Conservation (phyloP, 2,113 vertebrate genomes). For the Psilopogon haemacephalus region DNA sequence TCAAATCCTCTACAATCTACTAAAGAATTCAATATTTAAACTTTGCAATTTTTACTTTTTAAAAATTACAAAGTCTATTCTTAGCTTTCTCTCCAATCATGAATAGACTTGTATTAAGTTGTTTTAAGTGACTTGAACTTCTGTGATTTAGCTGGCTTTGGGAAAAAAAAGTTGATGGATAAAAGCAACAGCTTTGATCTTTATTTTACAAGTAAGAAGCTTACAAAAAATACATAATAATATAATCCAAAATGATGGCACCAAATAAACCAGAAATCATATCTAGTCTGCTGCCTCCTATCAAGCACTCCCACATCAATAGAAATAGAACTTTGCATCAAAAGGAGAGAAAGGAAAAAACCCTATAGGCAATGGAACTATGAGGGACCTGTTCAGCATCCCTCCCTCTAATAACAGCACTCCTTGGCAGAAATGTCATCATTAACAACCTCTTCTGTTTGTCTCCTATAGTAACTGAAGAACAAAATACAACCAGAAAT, state of each 20-base stretch:
- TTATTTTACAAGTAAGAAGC: conserved; percentile 62
- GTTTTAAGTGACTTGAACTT: conserved; percentile 7
- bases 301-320: neutral
- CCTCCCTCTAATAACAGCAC: neutral
- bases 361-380: neutral
- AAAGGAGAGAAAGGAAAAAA: neutral
- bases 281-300: neutral
- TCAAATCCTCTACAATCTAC: neutral
- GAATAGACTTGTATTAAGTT: neutral
- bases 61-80: neutral
- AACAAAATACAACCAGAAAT: neutral
- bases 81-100: neutral
- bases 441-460: neutral
- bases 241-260: conserved; percentile 56
- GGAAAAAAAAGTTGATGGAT: neutral
- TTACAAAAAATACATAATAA: conserved; percentile 40
- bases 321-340: neutral
- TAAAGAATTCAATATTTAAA: neutral
- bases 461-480: neutral
- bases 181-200: conserved; percentile 55
- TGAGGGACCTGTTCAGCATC: neutral
- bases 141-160: conserved; percentile 26
- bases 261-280: conserved; percentile 4
- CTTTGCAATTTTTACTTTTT: neutral
- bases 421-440: neutral